Base-by-base conservation (phyloP, 35 echinoderm and acorn worm species). In the Ptychodera flava region DNA sequence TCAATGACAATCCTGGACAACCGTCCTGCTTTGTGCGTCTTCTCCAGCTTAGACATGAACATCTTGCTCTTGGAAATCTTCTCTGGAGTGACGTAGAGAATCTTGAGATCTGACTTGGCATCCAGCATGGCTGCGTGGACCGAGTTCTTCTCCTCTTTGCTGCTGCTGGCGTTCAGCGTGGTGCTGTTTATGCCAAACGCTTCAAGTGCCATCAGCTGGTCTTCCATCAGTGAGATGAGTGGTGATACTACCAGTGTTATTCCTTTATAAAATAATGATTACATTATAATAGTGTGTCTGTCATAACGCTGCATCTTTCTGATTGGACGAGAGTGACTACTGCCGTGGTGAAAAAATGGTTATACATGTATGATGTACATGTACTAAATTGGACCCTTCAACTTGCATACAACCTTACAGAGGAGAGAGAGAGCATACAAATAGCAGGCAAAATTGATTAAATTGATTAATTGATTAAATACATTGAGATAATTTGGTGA, bases 11-110 rank as follows among this genome's bases (percentile, higher is more conserved):
- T 94, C 77, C 95, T 84, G 0, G 90, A 76, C 32, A 97, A 85
- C 33, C 64, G 33, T 34, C 88, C 88, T 29, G 85, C 88, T 22
- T 89, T 90, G 78, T 97, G 90, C 31, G 85, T 83, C 38, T 94
- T 97, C 85, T 97, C 89, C 14, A 97, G 88, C 31, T 91, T 86
- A 16, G 92, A 92, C 95, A 97, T 97, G 82, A 97, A 97, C 12
- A 92, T 89, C 53, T 97, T 97, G 52, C 95, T 97, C 88, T 97
- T 97, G 12, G 95, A 92, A 33, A 97, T 92, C 90, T 94, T 97
- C 87, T 97, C 95, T 15, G 95, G 95, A 31, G 95, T 97, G 35
- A 97, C 95, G 78, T 97, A 97, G 1, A 97, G 89, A 2, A 97
- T 85, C 77, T 93, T 93, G 35, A 97, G 80, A 1, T 84, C 78